Conservation (phyloP, 2,113 vertebrate genomes). For the Serilophus lunatus region DNA sequence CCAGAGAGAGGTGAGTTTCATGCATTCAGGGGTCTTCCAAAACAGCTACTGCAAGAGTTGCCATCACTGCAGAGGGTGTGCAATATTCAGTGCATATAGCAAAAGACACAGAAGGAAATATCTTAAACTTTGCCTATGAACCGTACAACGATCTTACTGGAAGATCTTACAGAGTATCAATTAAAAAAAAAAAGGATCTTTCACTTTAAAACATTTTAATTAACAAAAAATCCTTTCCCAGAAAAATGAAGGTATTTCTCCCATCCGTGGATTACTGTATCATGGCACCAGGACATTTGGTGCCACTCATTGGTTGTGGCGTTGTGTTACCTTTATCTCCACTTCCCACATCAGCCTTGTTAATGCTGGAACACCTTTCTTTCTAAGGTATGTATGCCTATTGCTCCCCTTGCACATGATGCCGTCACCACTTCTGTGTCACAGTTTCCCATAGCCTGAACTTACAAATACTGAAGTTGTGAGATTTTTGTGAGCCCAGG, state of each 20-base stretch:
- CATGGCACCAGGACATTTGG: neutral
- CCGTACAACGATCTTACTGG: neutral
- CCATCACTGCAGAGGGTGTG: neutral
- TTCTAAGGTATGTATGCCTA: neutral
- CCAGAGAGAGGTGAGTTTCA: neutral
- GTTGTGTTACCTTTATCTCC: neutral
- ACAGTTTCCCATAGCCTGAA: neutral
- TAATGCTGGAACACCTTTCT: neutral
- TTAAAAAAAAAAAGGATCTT: neutral
- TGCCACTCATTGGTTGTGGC: neutral
- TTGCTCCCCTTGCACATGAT: neutral
- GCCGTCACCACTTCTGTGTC: neutral
- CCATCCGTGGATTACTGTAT: neutral
- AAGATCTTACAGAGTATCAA: neutral
- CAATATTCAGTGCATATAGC: neutral
- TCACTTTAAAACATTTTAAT: neutral
- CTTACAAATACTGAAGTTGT: neutral
- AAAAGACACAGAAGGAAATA: neutral
- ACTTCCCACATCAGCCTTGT: neutral
- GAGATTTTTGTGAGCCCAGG: neutral
- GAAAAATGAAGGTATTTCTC: neutral
- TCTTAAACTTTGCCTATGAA: neutral
- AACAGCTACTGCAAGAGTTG: neutral
- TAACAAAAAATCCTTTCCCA: neutral
- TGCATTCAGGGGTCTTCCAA: neutral